phyloP scores from a whole-genome alignment of 2,113 vertebrate genomes.

The Hiodon tergisus region DNA sequence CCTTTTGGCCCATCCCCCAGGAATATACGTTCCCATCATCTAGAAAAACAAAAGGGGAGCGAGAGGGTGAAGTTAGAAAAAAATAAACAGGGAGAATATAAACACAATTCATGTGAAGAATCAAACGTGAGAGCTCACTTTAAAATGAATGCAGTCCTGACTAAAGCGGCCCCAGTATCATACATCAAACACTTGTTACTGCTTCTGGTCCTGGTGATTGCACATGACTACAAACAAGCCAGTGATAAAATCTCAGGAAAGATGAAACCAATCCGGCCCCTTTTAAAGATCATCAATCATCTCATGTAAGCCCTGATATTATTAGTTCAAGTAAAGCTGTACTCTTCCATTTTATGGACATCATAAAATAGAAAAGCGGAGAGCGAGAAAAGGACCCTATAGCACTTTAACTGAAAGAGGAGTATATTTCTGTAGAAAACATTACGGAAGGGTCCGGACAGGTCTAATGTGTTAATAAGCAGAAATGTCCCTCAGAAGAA shows the following conservation, averaged over 20 bases:
- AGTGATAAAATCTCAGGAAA: constrained; percentile 94
- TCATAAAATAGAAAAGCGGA: constrained; percentile 57
- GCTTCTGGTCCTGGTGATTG: constrained; percentile 79
- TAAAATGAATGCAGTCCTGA: constrained; percentile 81
- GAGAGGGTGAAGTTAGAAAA: constrained; percentile 21
- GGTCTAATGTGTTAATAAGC: constrained; percentile 33
- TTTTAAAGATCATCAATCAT: constrained; percentile 92
- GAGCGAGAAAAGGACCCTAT: constrained; percentile 5
- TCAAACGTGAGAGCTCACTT: constrained; percentile 51
- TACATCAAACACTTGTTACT: constrained; percentile 93
- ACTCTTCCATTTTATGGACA: constrained; percentile 86
- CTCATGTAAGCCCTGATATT: constrained; percentile 71
- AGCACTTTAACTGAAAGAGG: constrained; percentile 60
- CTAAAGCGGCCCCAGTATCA: constrained; percentile 80
- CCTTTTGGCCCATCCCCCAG: constrained; percentile 59
- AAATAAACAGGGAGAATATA: constrained; percentile 34
- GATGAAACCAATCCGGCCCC: constrained; percentile 82
- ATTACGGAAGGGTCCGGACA: constrained; percentile 66
- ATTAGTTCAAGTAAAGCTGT: constrained; percentile 85
- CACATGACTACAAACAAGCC: constrained; percentile 88
- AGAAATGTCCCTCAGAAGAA: too few species aligned
- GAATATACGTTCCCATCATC: constrained; percentile 63
- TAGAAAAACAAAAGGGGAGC: constrained; percentile 43
- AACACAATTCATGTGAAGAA: constrained; percentile 52
- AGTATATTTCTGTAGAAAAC: constrained; percentile 71